Base-by-base conservation (phyloP, 2,888 invertebrate genomes). In the Diarsia dahlii region DNA sequence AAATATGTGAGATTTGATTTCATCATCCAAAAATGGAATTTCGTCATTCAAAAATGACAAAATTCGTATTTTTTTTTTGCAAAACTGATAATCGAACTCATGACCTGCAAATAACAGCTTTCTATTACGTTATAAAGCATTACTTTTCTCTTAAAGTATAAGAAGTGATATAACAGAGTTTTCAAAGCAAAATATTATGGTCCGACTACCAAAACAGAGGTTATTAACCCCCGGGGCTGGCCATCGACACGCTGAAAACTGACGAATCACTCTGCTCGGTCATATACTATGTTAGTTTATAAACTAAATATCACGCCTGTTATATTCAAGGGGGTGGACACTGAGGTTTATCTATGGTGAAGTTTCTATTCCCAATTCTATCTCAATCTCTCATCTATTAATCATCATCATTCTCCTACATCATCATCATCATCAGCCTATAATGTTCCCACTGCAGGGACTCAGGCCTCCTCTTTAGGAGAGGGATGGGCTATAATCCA, bases 251-350 rank as follows among this genome's bases (percentile, higher is more conserved):
- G 28, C 69, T 77, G 79, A 77, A 81, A 81, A 69, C 64, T 71
- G 69, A 69, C 77, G 72, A 81, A 81, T 81, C 80, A 81, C 54
- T 76, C 52, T n/a, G 9, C 0, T n/a, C 8, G 13, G 3, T 12
- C 3, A 12, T 34, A 39, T 64, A 78, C 34, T 71, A 56, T 48
- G 20, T 54, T 63, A 70, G 68, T 52, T 13, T 62, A 69, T 48
- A 69, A 54, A 69, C 20, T 23, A 52, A 62, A 18, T 20, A 60
- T 52, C 46, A 70, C 23, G 63, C 23, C 10, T 13, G 10, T 58
- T 13, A 4, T 18, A 0, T 8, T 0, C 4, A 4, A 39, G 2
- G 48, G 12, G 15, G 1, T 62, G 23, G 9, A 3, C 52, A 39
- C 8, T 2, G 3, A 39, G 39, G 2, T 39, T 4, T 20, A n/a